These are phyloP conservation scores for Gracilinanus agilis DNA, from an alignment of 2,113 vertebrate genomes.

Conservation along the genomic window DNA sequence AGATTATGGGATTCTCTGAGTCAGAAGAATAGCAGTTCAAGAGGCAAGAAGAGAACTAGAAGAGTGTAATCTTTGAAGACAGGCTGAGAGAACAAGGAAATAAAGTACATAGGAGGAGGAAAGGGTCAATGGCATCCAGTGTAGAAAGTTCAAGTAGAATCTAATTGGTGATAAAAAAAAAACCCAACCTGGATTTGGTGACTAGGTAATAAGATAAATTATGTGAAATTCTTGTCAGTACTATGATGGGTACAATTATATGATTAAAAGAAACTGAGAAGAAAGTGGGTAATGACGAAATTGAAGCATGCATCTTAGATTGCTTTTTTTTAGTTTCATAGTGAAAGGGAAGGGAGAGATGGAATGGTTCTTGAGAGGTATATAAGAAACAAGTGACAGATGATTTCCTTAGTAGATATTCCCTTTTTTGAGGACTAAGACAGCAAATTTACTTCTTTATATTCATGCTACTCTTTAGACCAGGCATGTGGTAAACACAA, in stretches of 20 bases:
- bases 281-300: background rate
- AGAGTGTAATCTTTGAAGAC: background rate
- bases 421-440: background rate
- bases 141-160: background rate
- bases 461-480: background rate
- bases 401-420: background rate
- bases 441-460: background rate
- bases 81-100: background rate
- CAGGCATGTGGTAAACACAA: background rate
- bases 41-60: background rate
- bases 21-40: background rate
- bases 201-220: background rate
- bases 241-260: background rate
- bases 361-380: background rate
- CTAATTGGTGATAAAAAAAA: background rate
- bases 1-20: background rate
- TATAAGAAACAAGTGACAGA: background rate
- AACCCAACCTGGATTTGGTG: background rate
- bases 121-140: background rate
- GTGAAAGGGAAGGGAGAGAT: background rate
- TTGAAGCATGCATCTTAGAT: background rate
- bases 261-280: background rate
- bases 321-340: background rate
- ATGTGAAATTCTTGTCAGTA: too few species aligned
- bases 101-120: background rate